These are phyloP conservation scores for Gastrophysa polygoni DNA, from an alignment of 2,888 invertebrate genomes.

Conservation along the genomic window DNA sequence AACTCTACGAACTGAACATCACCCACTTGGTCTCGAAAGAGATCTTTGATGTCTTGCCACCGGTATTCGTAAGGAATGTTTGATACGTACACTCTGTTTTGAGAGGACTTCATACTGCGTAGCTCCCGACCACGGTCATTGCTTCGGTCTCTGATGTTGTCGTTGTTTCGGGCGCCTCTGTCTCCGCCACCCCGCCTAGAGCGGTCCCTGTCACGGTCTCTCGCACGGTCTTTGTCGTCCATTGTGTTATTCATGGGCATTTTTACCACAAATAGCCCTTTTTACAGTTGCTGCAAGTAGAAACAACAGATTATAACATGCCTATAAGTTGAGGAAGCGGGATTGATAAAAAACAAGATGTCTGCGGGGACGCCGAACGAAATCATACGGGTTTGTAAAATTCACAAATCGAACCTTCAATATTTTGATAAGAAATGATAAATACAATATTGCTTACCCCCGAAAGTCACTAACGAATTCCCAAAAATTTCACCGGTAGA, in stretches of 20 bases:
- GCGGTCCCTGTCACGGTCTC: neutral
- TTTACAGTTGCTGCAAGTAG: neutral
- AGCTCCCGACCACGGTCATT: constrained; percentile 29
- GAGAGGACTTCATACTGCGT: constrained; percentile 40
- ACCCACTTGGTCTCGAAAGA: constrained; percentile 87
- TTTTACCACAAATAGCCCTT: too few relatives aligned
- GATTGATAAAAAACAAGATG: neutral
- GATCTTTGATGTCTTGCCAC: constrained; percentile 97
- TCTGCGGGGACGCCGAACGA: neutral
- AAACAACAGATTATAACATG: neutral
- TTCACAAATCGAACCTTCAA: too few relatives aligned
- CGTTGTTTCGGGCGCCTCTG: constrained; percentile 11
- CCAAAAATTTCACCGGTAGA: too few relatives aligned
- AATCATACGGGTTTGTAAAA: too few relatives aligned
- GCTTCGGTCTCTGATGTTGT: constrained; percentile 27
- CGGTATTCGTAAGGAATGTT: constrained; percentile 97
- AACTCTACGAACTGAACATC: constrained; percentile 95
- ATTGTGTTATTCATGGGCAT: neutral
- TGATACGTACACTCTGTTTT: constrained; percentile 78
- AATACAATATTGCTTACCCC: too few relatives aligned
- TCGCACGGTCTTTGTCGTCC: neutral
- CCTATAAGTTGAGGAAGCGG: neutral
- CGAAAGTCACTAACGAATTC: too few relatives aligned
- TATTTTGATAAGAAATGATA: too few relatives aligned
- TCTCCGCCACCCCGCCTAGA: constrained; percentile 3